Base-by-base conservation (phyloP, 1,140 invertebrate genomes). In the Zaprionus capensis region DNA sequence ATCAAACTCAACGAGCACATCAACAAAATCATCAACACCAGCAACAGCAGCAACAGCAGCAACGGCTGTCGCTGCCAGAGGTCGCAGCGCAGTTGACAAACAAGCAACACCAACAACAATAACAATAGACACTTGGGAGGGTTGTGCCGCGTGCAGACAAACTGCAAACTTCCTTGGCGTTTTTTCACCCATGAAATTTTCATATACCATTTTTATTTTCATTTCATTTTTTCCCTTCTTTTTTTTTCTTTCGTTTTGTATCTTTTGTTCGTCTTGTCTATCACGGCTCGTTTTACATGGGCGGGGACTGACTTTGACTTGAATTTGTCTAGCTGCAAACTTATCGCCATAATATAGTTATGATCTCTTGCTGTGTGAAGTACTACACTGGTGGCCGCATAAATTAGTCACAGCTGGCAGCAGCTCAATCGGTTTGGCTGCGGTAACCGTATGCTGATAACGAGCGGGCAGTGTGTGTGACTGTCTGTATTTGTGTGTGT, bases 11-110 rank as follows among this genome's bases (percentile, higher is more conserved):
- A 85, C 84, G 84, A 81, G 82, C 79, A 77, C 76, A 86, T 86
- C 80, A 88, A 76, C 82, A 80, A 76, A 91, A 87, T 91, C 88
- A 88, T 91, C 87, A 91, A 82, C 88, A 91, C 84, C 81, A 91
- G 77, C 82, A 78, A 56, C 74, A 61, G 63, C 24, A 59, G 15
- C 31, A 51, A 38, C 68, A 68, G 65, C 46, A 1, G 11, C 46
- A 38, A 65, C 71, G 71, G 78, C 38, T 59, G 66, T 41, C 71
- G 61, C 67, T 46, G 59, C 51, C 72, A 71, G 72, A 75, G 77
- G 84, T 82, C 71, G 83, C 86, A 63, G 57, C 71, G 49, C 20
- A 86, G 85, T 91, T 91, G 90, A 91, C 90, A 91, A 91, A 91
- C 90, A 91, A 91, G 90, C 91, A 84, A 91, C 91, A 91, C 90